phyloP scores from a whole-genome alignment of 2,113 vertebrate species.

The Austrofundulus limnaeus region DNA sequence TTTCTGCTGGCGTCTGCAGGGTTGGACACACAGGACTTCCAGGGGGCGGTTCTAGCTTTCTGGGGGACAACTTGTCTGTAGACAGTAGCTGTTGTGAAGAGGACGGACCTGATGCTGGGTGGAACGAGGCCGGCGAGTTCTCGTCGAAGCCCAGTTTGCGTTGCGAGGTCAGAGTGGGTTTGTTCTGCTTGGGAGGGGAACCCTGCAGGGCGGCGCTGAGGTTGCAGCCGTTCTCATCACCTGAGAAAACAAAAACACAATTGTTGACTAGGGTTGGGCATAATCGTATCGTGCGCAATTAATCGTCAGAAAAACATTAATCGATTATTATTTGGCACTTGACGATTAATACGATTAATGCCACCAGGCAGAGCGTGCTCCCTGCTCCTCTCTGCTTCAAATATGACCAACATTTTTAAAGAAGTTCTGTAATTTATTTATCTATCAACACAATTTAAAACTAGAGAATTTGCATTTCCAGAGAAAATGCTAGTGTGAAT shows the following conservation, averaged over 20 bases:
- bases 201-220: constrained; percentile 66
- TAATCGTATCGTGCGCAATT: too few relatives aligned
- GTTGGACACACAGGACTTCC: constrained; percentile 10
- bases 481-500: too few relatives aligned
- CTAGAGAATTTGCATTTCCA: too few relatives aligned
- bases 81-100: constrained; percentile 4
- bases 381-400: too few relatives aligned
- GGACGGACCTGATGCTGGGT: fast-evolving
- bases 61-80: constrained; percentile 16
- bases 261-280: too few relatives aligned
- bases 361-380: too few relatives aligned
- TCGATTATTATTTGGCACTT: too few relatives aligned
- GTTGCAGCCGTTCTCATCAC: constrained; percentile 91
- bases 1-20: constrained; percentile 64
- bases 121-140: constrained; percentile 38
- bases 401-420: too few relatives aligned
- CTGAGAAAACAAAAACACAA: constrained; percentile 55
- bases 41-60: constrained; percentile 64
- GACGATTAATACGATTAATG: too few relatives aligned
- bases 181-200: constrained; percentile 87
- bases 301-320: too few relatives aligned
- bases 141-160: constrained; percentile 82
- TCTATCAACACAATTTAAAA: too few relatives aligned
- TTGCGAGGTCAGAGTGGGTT: constrained; percentile 55
- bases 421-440: too few relatives aligned